Conservation (phyloP, 2,113 vertebrate species). For the Rallus limicola region DNA sequence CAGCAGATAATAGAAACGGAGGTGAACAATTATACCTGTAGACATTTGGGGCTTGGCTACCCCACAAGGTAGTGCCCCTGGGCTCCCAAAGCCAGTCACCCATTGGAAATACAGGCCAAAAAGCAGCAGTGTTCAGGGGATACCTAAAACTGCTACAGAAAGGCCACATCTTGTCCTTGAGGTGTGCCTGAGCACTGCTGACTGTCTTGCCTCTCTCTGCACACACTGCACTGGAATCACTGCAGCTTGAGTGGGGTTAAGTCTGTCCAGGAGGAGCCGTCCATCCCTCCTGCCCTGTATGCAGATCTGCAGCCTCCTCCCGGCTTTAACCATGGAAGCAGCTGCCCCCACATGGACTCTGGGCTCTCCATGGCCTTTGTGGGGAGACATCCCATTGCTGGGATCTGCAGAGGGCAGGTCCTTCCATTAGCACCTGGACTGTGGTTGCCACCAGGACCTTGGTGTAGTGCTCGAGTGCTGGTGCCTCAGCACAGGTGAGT, state of each 20-base stretch:
- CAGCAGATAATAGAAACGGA: background rate
- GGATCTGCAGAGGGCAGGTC: background rate
- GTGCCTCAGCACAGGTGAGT: background rate
- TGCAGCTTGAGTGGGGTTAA: background rate
- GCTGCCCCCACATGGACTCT: fast-evolving
- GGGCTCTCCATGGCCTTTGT: background rate
- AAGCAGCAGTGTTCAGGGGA: background rate
- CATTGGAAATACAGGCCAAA: background rate
- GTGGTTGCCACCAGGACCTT: background rate
- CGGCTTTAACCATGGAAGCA: background rate
- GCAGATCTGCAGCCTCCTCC: background rate
- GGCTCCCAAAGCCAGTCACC: background rate
- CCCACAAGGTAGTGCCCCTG: background rate
- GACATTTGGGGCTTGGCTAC: background rate
- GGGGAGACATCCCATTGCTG: background rate
- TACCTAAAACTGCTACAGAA: background rate
- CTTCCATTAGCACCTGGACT: background rate
- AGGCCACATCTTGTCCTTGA: background rate
- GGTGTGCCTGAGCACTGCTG: fast-evolving
- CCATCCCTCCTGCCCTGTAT: background rate
- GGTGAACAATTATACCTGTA: background rate
- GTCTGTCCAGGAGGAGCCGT: background rate
- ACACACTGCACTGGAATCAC: background rate
- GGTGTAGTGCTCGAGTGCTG: fast-evolving
- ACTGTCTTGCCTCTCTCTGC: background rate